Percentiles rank a stretch among this genome's conserved stretches.
Conservation (phyloP, 2,797 vertebrate species). For the Hypotaenidia philippensis region DNA sequence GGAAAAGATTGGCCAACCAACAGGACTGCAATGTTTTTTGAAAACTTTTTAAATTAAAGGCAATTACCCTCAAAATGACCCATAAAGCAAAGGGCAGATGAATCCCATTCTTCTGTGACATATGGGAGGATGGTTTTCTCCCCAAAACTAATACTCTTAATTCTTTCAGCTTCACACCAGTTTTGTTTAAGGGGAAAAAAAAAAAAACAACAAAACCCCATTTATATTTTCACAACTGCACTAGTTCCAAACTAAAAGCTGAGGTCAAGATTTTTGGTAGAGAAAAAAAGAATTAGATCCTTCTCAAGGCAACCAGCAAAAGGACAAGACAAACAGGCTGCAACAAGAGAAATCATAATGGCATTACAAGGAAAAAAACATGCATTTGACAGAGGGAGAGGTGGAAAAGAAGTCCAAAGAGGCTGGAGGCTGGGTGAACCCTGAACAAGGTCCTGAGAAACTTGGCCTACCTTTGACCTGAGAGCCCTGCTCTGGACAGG, state of each 20-base stretch:
- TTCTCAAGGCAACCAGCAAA: neutral
- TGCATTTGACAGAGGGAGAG: neutral
- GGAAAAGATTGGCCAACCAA: neutral
- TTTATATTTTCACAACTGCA: neutral
- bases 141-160: neutral
- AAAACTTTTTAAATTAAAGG: neutral
- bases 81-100: neutral
- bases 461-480: accelerated
- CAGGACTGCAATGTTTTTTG: neutral
- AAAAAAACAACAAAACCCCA: no score
- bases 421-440: neutral
- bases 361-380: neutral
- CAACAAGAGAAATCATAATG: neutral
- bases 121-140: neutral
- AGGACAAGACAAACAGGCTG: neutral
- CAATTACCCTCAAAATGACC: neutral
- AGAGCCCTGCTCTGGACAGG: neutral
- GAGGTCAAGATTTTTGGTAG: neutral
- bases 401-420: neutral
- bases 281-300: neutral
- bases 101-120: neutral
- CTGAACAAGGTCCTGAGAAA: neutral
- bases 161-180: neutral
- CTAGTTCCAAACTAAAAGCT: neutral
- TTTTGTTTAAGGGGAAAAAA: neutral